phyloP scores from a whole-genome alignment of 2,888 invertebrate species.

The Ommatoiulus sabulosus region DNA sequence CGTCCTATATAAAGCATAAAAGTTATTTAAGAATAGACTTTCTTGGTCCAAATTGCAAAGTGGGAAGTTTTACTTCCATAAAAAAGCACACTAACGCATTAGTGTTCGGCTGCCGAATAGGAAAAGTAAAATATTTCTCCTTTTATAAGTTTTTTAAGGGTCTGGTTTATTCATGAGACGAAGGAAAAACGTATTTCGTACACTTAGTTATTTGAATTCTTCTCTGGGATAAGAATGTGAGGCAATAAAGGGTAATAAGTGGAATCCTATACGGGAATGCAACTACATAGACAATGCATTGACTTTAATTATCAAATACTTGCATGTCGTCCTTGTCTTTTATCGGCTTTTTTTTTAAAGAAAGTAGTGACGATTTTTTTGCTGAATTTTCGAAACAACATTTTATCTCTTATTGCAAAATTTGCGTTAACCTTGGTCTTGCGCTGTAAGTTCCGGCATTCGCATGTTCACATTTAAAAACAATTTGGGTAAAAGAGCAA shows the following conservation, averaged over 20 bases:
- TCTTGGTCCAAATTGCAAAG: constrained; percentile 32
- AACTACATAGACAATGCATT: neutral
- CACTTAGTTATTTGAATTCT: constrained; percentile 18
- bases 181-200: constrained; percentile 27
- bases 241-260: constrained; percentile 37
- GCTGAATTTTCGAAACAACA: neutral
- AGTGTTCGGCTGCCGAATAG: constrained; percentile 22
- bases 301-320: neutral
- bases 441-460: neutral
- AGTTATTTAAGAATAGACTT: constrained; percentile 42
- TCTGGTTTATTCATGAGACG: neutral
- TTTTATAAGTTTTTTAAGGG: neutral
- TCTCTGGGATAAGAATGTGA: neutral
- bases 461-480: neutral
- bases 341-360: neutral
- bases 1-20: constrained; percentile 34
- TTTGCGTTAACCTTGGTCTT: neutral
- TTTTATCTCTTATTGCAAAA: neutral
- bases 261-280: neutral
- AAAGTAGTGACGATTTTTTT: neutral
- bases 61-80: constrained; percentile 21
- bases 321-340: neutral
- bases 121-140: constrained; percentile 36
- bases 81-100: constrained; percentile 23
- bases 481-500: neutral